phyloP scores from a whole-genome alignment of 2,113 vertebrate genomes.

The Rafetus swinhoei region DNA sequence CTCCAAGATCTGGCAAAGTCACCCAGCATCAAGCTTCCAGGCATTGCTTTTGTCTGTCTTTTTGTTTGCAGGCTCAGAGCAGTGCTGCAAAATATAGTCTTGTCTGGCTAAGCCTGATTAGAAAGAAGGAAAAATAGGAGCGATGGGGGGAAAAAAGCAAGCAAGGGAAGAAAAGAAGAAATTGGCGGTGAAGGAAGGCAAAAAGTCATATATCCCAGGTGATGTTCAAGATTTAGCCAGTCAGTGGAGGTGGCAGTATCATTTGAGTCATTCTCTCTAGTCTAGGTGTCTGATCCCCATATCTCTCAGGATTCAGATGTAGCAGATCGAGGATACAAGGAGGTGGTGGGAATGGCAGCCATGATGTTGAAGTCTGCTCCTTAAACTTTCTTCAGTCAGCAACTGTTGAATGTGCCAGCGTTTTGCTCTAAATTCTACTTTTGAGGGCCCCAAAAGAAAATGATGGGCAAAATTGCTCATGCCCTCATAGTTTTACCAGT shows the following conservation, averaged over 20 bases:
- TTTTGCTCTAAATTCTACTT: not conserved
- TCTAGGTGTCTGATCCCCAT: not conserved
- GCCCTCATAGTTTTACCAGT: not conserved
- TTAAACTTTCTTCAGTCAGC: not conserved
- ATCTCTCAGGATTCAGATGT: not conserved
- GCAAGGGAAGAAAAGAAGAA: not conserved
- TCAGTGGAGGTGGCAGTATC: not conserved
- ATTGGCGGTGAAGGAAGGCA: not conserved
- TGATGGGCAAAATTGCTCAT: not conserved
- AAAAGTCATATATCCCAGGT: not conserved
- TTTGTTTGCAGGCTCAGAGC: not conserved
- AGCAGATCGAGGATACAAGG: not conserved
- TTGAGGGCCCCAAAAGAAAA: not conserved
- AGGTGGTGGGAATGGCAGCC: not conserved
- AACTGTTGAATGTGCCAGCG: not conserved
- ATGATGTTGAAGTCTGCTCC: not conserved
- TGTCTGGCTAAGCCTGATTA: not conserved
- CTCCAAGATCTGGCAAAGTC: not conserved
- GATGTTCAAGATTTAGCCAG: not conserved
- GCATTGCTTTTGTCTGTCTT: not conserved
- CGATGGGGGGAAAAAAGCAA: not conserved
- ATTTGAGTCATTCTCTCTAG: not conserved
- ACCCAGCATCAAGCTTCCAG: not conserved
- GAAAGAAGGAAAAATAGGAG: not conserved
- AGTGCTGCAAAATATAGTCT: not conserved